Evolutionary conservation across 2,888 invertebrate genomes (phyloP), one percentile per base, ranked within the genome.

Genomic region (Lepas anatifera): DNA sequence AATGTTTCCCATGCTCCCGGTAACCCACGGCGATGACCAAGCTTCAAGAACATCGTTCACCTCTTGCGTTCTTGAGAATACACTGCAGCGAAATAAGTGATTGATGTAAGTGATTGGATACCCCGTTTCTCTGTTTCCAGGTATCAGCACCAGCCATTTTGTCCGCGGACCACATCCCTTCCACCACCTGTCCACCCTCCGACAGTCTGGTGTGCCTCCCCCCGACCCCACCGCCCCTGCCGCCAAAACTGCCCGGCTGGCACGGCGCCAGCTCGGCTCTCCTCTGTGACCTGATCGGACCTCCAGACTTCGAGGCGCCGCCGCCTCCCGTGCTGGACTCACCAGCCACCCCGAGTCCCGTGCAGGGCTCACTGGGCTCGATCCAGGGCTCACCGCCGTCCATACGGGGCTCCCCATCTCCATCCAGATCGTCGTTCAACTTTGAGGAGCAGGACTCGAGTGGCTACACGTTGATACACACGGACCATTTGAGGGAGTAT

Each of bases 271-370:
- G 13, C 13, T 2, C 32, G 2, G 32, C 32, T 7, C 7, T 32
- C 32, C 32, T 32, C 29, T 32, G 58, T 22, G 58, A 58, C 58
- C 58, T 58, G 32, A 16, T 58, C 2, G 58, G 18, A 2, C 58
- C 58, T 3, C 58, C 58, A 29, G 58, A 58, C 58, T 58, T 58
- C 32, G 58, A 58, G 58, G 58, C 58, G 29, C 58, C 58, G 29
- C 58, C 58, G 32, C 58, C 58, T 18, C 58, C 58, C 22, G 46
- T 18, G 22, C 11, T 8, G 22, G 46, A 16, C 16, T 1, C 46
- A 11, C 48, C 48, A 16, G 8, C 22, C 48, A n/a, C 2, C 48
- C 48, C 4, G 22, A 8, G 48, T 22, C 48, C 25, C 22, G 48
- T 6, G 7, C 25, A 22, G 22, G 25, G n/a, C 48, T 50, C 22